Evolutionary conservation across 1,140 invertebrate genomes (phyloP).

Genomic region (Drosophila sechellia): DNA sequence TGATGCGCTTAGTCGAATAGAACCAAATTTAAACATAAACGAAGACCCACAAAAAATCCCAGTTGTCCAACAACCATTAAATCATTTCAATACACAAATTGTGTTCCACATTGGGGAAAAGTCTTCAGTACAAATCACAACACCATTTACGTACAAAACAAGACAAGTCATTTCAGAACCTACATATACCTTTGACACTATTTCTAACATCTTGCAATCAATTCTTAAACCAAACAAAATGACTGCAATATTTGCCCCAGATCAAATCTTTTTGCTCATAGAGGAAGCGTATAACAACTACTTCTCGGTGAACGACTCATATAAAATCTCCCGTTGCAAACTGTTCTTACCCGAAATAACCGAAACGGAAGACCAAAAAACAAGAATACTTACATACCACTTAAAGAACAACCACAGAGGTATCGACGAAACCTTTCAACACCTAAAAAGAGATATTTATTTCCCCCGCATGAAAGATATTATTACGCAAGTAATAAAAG

Average conservation of each 20-base stretch:
- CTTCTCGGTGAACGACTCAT: conserved; percentile 9
- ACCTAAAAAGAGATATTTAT: conserved; percentile 11
- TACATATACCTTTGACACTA: conserved; percentile 2
- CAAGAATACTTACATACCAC: neutral
- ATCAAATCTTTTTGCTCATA: conserved; percentile 6
- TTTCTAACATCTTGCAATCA: neutral
- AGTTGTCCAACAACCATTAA: neutral
- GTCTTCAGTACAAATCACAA: conserved; percentile 1
- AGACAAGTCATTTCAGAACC: conserved; percentile 11
- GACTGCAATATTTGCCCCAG: conserved; percentile 2
- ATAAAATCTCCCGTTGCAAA: conserved; percentile 10
- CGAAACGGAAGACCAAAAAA: conserved; percentile 1
- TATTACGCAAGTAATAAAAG: conserved; percentile 1
- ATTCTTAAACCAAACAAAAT: conserved; percentile 22
- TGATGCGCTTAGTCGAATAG: too few species aligned
- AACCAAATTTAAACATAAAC: neutral
- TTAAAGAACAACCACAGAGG: conserved; percentile 16
- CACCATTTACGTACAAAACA: conserved; percentile 10
- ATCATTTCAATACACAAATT: conserved; percentile 1
- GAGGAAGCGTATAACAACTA: conserved; percentile 10
- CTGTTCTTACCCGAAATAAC: conserved; percentile 2
- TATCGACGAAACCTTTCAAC: conserved; percentile 11
- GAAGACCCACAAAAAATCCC: conserved; percentile 3
- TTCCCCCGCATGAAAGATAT: neutral
- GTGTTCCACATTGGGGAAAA: neutral